Base-by-base conservation (phyloP, 2,888 invertebrate species). In the Epirrhoe alternata region DNA sequence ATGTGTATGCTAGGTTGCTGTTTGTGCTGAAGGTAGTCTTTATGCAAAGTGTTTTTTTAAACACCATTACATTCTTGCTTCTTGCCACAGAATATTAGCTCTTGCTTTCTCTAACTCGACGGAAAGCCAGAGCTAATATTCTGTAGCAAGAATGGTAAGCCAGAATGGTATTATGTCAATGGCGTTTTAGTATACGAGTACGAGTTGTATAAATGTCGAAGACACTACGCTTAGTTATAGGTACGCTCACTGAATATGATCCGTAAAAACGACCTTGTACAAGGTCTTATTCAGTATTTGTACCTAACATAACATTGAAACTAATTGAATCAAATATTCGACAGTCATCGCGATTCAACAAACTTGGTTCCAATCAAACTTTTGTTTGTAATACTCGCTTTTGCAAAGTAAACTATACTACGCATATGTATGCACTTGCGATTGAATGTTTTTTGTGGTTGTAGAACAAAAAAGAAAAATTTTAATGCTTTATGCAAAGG, bases 321-420 rank as follows among this genome's bases (percentile, higher is more conserved):
- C 38, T 12, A 4, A 42, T 42, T 42, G 38, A 42, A 42, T 42
- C 38, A 42, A 42, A 42, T 42, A 42, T 42, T 42, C 38, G 38
- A 12, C 12, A 42, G 38, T 50, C 49, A 50, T 17, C 42, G 12
- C 24, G 35, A 35, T 54, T n/a, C 54, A 54, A 62, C 54, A 54
- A 62, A 24, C 55, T 50, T 55, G n/a, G 50, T 17, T 4, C 35
- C n/a, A 62, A 56, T 56, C 47, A 57, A 52, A 45, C 45, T 56
- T 51, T 60, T 47, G 60, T 60, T 64, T 30, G 60, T 52, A 30
- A 12, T 12, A 42, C 12, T 30, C 47, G 31, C 50, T 42, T 51
- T 56, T 65, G 52, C 55, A 61, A 61, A n/a, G n/a, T n/a, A n/a
- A 55, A 61, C 24, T 24, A 61, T 57, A 49, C 66, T 69, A 42